A percentile compares a stretch with the other conserved stretches of the same genome.
phyloP scores from a whole-genome alignment of 1,140 invertebrate species.

The Eriosoma lanigerum region DNA sequence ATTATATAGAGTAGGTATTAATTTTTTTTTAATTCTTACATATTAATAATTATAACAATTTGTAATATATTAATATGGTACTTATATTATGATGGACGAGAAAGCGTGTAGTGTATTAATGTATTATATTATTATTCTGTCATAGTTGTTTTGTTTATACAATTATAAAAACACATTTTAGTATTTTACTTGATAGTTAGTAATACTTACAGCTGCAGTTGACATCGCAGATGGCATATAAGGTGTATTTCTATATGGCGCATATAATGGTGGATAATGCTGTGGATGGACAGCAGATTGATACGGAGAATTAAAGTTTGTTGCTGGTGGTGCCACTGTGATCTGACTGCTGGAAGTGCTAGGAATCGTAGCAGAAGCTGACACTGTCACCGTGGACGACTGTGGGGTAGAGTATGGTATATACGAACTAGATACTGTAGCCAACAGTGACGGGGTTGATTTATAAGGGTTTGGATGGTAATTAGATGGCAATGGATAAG shows the following conservation, averaged over 20 bases:
- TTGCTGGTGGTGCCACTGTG: constrained; percentile 20
- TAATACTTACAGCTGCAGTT: constrained; percentile 31
- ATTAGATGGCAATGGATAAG: constrained; percentile 7
- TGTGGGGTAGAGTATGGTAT: constrained; percentile 16
- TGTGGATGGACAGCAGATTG: constrained; percentile 17
- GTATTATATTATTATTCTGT: no score
- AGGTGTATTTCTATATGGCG: constrained; percentile 52
- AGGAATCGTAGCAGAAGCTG: constrained; percentile 28
- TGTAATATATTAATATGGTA: no score
- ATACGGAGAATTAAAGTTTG: constrained; percentile 10
- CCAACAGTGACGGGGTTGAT: neutral
- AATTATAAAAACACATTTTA: no score
- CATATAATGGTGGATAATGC: constrained; percentile 51
- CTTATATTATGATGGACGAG: no score
- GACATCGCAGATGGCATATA: constrained; percentile 51
- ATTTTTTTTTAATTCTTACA: no score
- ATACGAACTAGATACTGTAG: constrained; percentile 25
- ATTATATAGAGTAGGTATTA: no score
- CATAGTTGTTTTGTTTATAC: no score
- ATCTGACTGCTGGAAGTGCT: constrained; percentile 28
- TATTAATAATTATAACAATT: no score
- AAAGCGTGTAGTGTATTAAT: no score
- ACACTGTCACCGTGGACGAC: constrained; percentile 30
- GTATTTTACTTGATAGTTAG: neutral
- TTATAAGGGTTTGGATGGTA: constrained; percentile 26